Percentiles rank a stretch among this genome's conserved stretches.
Evolutionary conservation across 2,113 vertebrate genomes (phyloP).

Genomic region (Speoplatyrhinus poulsoni): DNA sequence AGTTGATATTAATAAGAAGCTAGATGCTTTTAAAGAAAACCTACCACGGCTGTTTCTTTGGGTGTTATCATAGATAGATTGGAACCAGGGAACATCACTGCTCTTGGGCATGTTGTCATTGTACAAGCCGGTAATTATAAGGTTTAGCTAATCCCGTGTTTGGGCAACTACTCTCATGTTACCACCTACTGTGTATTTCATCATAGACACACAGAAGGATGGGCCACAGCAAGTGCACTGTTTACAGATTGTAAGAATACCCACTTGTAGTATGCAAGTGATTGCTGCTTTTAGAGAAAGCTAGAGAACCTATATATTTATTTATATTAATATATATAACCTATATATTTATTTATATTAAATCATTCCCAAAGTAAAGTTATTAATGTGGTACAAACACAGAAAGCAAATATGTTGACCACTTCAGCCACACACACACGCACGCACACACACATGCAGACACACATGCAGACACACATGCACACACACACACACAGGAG

Average conservation of each 20-base stretch:
- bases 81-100: slow-evolving; percentile 3
- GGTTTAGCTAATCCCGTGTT: neutral
- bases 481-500: slow-evolving; percentile 2
- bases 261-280: too few species aligned
- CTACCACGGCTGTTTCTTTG: slow-evolving; percentile 4
- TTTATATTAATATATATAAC: too few species aligned
- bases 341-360: too few species aligned
- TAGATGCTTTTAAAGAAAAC: slow-evolving; percentile 7
- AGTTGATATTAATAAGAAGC: slow-evolving; percentile 2
- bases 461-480: neutral
- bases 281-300: too few species aligned
- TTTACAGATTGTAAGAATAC: too few species aligned
- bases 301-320: too few species aligned
- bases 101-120: slow-evolving; percentile 10
- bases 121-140: slow-evolving; percentile 26
- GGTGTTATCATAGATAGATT: slow-evolving; percentile 5
- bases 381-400: neutral
- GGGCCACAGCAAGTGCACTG: too few species aligned
- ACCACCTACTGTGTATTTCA: neutral
- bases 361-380: neutral
- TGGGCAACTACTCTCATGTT: neutral
- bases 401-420: neutral
- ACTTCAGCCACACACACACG: neutral
- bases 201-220: neutral
- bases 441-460: neutral